Conservation (phyloP, 2,113 vertebrate species). For the Falco punctatus region DNA sequence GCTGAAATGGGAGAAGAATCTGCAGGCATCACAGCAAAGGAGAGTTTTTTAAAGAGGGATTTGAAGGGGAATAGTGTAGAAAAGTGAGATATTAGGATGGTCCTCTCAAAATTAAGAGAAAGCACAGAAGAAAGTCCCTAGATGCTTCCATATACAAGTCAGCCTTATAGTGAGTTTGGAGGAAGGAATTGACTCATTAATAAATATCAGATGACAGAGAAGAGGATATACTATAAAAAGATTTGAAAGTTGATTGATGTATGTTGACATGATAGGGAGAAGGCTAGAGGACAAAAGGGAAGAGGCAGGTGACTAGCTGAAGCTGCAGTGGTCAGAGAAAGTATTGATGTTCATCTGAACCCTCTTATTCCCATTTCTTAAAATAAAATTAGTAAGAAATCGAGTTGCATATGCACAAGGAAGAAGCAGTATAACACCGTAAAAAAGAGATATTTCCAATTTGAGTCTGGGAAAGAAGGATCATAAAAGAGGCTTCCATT, state of each 20-base stretch:
- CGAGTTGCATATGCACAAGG: background rate
- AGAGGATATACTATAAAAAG: background rate
- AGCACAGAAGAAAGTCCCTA: background rate
- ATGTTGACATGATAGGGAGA: background rate
- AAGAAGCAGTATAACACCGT: background rate
- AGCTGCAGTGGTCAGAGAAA: background rate
- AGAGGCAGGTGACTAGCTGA: background rate
- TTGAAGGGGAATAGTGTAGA: background rate
- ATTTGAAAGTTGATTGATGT: background rate
- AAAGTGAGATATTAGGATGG: background rate
- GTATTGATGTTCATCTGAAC: background rate
- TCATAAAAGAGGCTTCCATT: background rate
- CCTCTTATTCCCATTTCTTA: background rate
- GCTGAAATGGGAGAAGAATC: background rate
- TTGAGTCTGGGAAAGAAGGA: background rate
- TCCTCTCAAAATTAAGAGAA: background rate
- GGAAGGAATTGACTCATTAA: background rate
- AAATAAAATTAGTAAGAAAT: background rate
- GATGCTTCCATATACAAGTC: background rate
- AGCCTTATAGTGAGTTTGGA: background rate
- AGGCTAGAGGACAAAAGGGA: background rate
- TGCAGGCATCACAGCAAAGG: background rate
- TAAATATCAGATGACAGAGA: background rate
- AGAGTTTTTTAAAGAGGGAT: background rate
- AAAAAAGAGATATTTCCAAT: background rate